A percentile compares a stretch with the other conserved stretches of the same genome.
These are phyloP conservation scores for Sebastes wilsoni DNA, from an alignment of 2,797 vertebrate genomes.

Conservation along the genomic window DNA sequence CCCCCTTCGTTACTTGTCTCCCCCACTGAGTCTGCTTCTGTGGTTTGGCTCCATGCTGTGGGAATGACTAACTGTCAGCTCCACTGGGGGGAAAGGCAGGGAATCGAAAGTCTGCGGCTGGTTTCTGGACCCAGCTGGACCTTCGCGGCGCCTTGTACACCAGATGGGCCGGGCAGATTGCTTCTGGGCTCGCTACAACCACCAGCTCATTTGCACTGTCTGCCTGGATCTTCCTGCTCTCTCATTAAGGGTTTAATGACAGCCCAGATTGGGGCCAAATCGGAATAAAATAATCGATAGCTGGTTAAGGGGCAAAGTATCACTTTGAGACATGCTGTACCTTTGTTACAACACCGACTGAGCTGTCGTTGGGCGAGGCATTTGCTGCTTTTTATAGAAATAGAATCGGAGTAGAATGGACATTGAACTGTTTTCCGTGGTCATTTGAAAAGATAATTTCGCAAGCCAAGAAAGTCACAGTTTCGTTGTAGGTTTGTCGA, in stretches of 20 bases:
- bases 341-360: background rate
- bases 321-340: background rate
- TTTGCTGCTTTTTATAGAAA: background rate
- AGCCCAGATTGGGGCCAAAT: background rate
- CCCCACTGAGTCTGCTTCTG: background rate
- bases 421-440: too few relatives aligned
- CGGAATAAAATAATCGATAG: conserved; percentile 17
- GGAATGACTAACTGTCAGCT: conserved; percentile 55
- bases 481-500: too few relatives aligned
- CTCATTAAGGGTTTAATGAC: conserved; percentile 38
- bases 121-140: conserved; percentile 47
- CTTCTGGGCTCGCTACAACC: conserved; percentile 15
- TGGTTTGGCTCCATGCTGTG: conserved; percentile 31
- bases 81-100: background rate
- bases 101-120: background rate
- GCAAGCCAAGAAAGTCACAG: too few relatives aligned
- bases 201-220: conserved; percentile 43
- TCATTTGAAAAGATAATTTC: too few relatives aligned
- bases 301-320: background rate
- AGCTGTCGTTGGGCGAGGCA: background rate
- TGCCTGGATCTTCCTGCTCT: conserved; percentile 38
- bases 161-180: conserved; percentile 61
- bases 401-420: too few relatives aligned
- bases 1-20: background rate
- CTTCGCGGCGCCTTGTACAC: background rate